Evolutionary conservation across 1,140 invertebrate species (phyloP).

Genomic region (Nylanderia fulva): DNA sequence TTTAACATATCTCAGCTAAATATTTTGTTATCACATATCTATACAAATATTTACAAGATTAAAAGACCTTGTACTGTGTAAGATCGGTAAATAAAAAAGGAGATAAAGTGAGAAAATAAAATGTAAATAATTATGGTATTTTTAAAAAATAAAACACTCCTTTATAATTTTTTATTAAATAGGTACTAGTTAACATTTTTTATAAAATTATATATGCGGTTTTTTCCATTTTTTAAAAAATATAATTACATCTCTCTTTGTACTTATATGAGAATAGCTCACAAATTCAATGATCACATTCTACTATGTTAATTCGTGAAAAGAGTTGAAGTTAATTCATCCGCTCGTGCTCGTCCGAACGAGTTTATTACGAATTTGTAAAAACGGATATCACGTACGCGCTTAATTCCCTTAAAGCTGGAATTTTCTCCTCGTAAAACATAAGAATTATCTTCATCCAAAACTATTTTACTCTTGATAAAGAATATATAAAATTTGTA

Average conservation of each 20-base stretch:
- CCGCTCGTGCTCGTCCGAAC: background rate
- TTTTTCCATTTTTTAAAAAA: too few species aligned
- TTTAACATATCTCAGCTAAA: background rate
- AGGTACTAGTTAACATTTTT: too few species aligned
- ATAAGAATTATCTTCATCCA: background rate
- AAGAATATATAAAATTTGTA: background rate
- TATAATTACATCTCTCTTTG: background rate
- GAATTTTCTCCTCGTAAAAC: slow-evolving; percentile 1
- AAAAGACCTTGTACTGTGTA: background rate
- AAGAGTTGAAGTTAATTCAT: background rate
- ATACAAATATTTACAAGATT: background rate
- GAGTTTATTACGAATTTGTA: background rate
- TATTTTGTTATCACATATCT: background rate
- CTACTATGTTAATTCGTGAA: background rate
- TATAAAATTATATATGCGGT: background rate
- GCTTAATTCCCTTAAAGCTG: slow-evolving; percentile 1
- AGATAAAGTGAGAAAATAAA: background rate
- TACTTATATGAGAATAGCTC: background rate
- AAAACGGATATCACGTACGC: background rate
- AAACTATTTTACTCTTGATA: background rate
- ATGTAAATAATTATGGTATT: background rate
- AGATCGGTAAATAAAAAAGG: background rate
- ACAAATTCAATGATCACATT: background rate
- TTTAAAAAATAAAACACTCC: background rate
- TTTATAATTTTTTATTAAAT: background rate